Percentiles rank a stretch among this genome's conserved stretches.
Conservation (phyloP, 1,140 invertebrate species). For the Zaprionus davidi region DNA sequence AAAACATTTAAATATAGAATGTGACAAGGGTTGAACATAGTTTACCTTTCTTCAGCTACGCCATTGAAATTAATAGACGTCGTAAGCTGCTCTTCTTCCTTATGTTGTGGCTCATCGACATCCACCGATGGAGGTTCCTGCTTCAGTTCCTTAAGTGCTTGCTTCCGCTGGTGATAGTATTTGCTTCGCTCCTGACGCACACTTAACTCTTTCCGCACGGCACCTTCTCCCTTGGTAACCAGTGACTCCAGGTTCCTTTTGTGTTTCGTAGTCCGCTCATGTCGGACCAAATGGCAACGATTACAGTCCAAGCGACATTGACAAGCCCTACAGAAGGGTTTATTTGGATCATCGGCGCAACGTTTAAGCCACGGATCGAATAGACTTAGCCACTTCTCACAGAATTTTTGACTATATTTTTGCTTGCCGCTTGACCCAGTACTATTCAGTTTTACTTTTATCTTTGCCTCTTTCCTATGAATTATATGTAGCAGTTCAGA, state of each 20-base stretch:
- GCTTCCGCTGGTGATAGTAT: slow-evolving; percentile 71
- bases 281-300: slow-evolving; percentile 75
- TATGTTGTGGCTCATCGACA: not conserved
- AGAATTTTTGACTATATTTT: slow-evolving; percentile 78
- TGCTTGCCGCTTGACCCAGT: slow-evolving; percentile 43
- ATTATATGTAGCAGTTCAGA: not conserved
- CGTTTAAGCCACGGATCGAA: slow-evolving; percentile 74
- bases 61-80: not conserved
- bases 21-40: not conserved
- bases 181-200: slow-evolving; percentile 76
- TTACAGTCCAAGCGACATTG: slow-evolving; percentile 77
- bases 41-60: slow-evolving; percentile 32
- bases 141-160: slow-evolving; percentile 25
- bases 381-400: slow-evolving; percentile 77
- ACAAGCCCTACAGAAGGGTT: slow-evolving; percentile 77
- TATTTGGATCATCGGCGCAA: slow-evolving; percentile 68
- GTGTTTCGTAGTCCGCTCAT: slow-evolving; percentile 76
- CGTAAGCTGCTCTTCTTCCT: not conserved
- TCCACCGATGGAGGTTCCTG: slow-evolving; percentile 6
- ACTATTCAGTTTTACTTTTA: slow-evolving; percentile 51
- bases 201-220: slow-evolving; percentile 60
- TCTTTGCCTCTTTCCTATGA: slow-evolving; percentile 66
- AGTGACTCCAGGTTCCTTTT: slow-evolving; percentile 68
- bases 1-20: not conserved
- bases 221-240: slow-evolving; percentile 70